These are phyloP conservation scores for Rhodophaea formosa DNA, from an alignment of 2,888 invertebrate genomes.

Conservation along the genomic window DNA sequence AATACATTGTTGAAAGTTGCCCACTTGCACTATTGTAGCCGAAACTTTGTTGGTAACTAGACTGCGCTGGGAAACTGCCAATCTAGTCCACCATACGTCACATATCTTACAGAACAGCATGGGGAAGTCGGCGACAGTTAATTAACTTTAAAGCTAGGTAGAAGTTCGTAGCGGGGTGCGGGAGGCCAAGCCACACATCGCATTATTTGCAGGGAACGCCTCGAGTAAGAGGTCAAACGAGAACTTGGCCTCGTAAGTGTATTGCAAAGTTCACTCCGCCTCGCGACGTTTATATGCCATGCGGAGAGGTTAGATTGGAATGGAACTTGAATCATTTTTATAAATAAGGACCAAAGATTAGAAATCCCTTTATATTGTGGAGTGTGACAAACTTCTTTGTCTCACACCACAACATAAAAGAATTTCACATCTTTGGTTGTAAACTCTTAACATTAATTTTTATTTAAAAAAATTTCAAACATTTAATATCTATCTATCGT, in stretches of 20 bases:
- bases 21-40: slow-evolving; percentile 19
- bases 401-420: no score
- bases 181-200: slow-evolving; percentile 45
- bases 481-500: no score
- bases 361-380: background rate
- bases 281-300: slow-evolving; percentile 38
- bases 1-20: slow-evolving; percentile 15
- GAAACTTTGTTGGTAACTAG: slow-evolving; percentile 38
- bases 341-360: background rate
- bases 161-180: slow-evolving; percentile 40
- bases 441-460: no score
- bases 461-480: no score
- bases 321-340: slow-evolving; percentile 13
- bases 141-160: slow-evolving; percentile 69
- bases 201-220: slow-evolving; percentile 48
- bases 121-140: slow-evolving; percentile 53
- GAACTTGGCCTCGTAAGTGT: slow-evolving; percentile 55
- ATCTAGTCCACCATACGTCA: slow-evolving; percentile 47
- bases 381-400: no score
- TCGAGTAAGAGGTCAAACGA: slow-evolving; percentile 54
- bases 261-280: slow-evolving; percentile 56
- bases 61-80: slow-evolving; percentile 41
- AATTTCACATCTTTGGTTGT: no score
- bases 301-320: slow-evolving; percentile 10
- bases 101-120: slow-evolving; percentile 52